Conservation (phyloP, 2,797 vertebrate genomes). For the Adrianichthys oophorus region DNA sequence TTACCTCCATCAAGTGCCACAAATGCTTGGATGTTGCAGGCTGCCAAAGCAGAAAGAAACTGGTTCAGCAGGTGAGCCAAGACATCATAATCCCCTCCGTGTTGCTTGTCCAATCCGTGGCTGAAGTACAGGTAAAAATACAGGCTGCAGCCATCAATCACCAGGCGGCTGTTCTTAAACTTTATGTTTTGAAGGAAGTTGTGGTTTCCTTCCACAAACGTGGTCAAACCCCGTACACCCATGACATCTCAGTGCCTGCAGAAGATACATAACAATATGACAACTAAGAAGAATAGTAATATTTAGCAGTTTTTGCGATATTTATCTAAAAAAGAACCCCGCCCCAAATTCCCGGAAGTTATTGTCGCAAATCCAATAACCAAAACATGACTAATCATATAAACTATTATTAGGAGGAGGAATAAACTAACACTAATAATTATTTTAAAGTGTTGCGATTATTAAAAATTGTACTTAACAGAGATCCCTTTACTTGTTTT, state of each 20-base stretch:
- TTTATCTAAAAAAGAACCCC: too few species aligned
- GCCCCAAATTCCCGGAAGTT: background rate
- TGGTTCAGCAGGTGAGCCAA: conserved; percentile 73
- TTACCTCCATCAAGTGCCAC: conserved; percentile 90
- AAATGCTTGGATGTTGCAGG: conserved; percentile 83
- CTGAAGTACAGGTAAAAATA: conserved; percentile 86
- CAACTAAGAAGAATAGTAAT: background rate
- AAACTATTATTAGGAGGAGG: background rate
- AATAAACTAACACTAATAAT: too few species aligned
- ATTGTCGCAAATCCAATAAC: background rate
- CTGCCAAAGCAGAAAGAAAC: conserved; percentile 81
- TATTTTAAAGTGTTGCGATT: too few species aligned
- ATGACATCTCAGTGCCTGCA: conserved; percentile 57
- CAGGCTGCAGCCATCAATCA: conserved; percentile 92
- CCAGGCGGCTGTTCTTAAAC: conserved; percentile 82
- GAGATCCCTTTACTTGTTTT: conserved; percentile 9
- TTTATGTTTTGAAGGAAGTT: conserved; percentile 82
- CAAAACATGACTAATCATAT: background rate
- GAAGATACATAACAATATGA: background rate
- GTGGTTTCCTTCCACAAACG: conserved; percentile 82
- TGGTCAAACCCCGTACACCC: conserved; percentile 89
- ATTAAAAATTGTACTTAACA: conserved; percentile 1
- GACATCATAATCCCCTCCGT: conserved; percentile 89
- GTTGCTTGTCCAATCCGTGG: conserved; percentile 79
- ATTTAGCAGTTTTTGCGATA: too few species aligned